phyloP scores from a whole-genome alignment of 2,797 vertebrate species.

The Triplophysa bombifrons region DNA sequence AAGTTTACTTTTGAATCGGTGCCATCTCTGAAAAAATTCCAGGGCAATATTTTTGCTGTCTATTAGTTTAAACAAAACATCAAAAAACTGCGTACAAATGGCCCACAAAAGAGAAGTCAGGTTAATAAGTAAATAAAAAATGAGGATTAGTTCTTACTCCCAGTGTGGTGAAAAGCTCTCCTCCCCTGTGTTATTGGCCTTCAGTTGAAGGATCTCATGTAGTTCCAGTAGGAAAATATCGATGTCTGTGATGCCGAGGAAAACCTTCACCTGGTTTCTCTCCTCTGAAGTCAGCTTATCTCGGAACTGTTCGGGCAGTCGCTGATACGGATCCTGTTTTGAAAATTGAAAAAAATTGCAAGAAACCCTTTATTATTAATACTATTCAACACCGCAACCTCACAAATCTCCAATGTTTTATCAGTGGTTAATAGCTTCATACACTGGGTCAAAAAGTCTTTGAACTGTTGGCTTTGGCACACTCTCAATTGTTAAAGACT shows the following conservation, averaged over 20 bases:
- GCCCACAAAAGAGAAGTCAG: neutral
- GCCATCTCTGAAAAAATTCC: conserved; percentile 1
- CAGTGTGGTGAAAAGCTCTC: conserved; percentile 65
- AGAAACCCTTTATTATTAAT: neutral
- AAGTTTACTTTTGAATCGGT: neutral
- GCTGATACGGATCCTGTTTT: conserved; percentile 73
- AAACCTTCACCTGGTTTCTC: conserved; percentile 61
- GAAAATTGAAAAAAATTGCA: neutral
- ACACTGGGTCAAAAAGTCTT: conserved; percentile 29
- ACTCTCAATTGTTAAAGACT: conserved; percentile 27
- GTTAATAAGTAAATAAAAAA: neutral
- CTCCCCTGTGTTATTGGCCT: conserved; percentile 56
- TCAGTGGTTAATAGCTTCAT: neutral
- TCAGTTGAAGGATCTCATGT: conserved; percentile 77
- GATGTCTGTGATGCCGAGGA: conserved; percentile 68
- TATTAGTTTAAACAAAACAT: neutral
- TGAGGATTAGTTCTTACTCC: conserved; percentile 69
- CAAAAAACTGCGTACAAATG: conserved; percentile 7
- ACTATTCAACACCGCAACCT: neutral
- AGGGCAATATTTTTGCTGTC: conserved; percentile 7
- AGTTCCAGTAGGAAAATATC: conserved; percentile 72
- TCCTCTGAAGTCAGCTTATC: conserved; percentile 60
- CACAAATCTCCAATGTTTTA: neutral
- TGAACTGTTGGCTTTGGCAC: conserved; percentile 30
- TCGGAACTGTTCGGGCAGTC: conserved; percentile 61